phyloP scores from a whole-genome alignment of 2,888 invertebrate genomes.

The Endotricha flammealis region DNA sequence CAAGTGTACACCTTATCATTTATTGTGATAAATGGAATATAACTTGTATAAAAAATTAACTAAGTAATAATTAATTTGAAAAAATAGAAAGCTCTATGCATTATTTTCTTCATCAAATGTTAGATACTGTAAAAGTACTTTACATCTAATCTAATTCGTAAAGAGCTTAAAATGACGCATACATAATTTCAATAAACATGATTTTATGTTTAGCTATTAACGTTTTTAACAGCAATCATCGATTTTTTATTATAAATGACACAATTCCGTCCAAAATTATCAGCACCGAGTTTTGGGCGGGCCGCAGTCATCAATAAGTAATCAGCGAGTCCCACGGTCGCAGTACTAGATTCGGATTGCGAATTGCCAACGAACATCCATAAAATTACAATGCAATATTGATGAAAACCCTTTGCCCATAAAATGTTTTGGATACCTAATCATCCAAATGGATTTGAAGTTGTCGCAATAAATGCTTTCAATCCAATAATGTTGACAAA shows the following conservation, averaged over 20 bases:
- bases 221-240: constrained; percentile 15
- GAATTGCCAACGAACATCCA: constrained; percentile 4
- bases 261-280: constrained; percentile 52
- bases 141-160: too few species aligned
- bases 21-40: too few species aligned
- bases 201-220: constrained; percentile 1
- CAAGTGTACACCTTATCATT: too few species aligned
- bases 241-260: constrained; percentile 39
- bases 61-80: too few species aligned
- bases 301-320: constrained; percentile 63
- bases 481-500: too few species aligned
- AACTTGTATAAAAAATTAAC: too few species aligned
- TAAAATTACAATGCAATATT: constrained; percentile 10
- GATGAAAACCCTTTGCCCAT: constrained; percentile 7
- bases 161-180: too few species aligned
- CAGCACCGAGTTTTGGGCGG: constrained; percentile 34
- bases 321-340: constrained; percentile 45
- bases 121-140: too few species aligned
- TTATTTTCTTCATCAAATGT: too few species aligned
- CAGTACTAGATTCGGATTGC: constrained; percentile 11
- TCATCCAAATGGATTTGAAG: constrained; percentile 6
- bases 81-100: too few species aligned
- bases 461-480: not conserved
- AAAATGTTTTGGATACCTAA: constrained; percentile 5
- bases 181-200: too few species aligned